phyloP scores from a whole-genome alignment of 1,140 invertebrate genomes.

The Pantala flavescens region DNA sequence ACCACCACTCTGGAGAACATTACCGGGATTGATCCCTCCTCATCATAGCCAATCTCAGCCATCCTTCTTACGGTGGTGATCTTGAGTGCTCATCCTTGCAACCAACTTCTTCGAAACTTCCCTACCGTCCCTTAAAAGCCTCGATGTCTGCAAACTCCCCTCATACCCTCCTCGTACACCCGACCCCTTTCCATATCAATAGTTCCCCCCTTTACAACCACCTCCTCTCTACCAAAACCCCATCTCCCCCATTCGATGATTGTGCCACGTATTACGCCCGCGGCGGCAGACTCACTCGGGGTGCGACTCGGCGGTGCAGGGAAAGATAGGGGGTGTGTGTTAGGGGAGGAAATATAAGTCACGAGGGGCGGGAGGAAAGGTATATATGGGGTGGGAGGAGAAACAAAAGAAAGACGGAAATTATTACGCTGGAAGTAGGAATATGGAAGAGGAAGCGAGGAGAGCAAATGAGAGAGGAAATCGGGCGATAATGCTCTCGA shows the following conservation, averaged over 20 bases:
- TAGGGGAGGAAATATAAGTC: background rate
- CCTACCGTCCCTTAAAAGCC: background rate
- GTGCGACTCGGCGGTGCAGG: background rate
- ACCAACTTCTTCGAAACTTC: background rate
- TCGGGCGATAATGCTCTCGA: background rate
- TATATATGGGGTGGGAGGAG: background rate
- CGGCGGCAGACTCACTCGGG: background rate
- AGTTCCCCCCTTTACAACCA: background rate
- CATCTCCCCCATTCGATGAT: background rate
- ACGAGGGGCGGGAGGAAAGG: background rate
- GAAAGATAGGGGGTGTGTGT: background rate
- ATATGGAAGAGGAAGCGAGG: background rate
- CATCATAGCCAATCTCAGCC: too few relatives aligned
- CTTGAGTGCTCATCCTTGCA: too few relatives aligned
- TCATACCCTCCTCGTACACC: background rate
- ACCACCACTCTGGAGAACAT: too few relatives aligned
- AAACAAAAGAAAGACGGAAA: too few relatives aligned
- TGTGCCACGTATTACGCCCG: background rate
- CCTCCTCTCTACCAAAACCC: background rate
- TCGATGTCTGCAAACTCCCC: background rate
- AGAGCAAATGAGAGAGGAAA: background rate
- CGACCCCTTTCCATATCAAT: background rate
- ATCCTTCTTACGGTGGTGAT: too few relatives aligned
- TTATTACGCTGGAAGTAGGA: too few relatives aligned
- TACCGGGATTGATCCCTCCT: too few relatives aligned